Base-by-base conservation (phyloP, 2,113 vertebrate genomes). In the Pica pica region DNA sequence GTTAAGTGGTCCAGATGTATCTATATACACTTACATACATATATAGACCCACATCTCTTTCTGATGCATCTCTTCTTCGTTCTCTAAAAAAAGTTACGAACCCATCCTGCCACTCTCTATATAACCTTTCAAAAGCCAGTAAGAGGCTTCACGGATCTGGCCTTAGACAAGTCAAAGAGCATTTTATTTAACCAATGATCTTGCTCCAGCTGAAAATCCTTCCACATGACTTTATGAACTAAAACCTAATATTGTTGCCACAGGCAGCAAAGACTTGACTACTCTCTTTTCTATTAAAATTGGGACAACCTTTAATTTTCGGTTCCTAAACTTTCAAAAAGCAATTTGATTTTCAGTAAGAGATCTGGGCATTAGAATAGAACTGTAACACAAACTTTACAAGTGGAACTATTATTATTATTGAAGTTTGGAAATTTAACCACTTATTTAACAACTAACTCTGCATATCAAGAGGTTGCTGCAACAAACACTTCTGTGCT, bases 21-120 rank as follows among this genome's bases (percentile, higher is more conserved):
- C 14, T n/a, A 2, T 22, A 31, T 8, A 5, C 4, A 55, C 13
- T 20, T 28, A 71, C 11, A 37, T 3, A 33, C 10, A 35, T 3
- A 28, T 1, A 39, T 0, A 79, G 12, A 42, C 2, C 5, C 10
- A 28, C 3, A 6, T 5, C 7, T 15, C 8, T 44, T 1, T 13
- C 46, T 13, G 39, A 46, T 5, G 3, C 13, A 28, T 8, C 24
- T 52, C 31, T 26, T 59, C 61, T 28, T 47, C 17, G 22, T 44
- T 89, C 26, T 56, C 57, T 23, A 4, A 17, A 63, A 46, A 2
- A 31, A 35, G n/a, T 11, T 42, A 78, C 26, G 65, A 90, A 69
- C 9, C 5, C 37, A 64, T 16, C 33, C 55, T 23, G 27, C 15
- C 46, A 3, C 24, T 59, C 39, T 68, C 46, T 30, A 11, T 16